Base-by-base conservation (phyloP, 1,140 invertebrate genomes). In the Lithobius niger region DNA sequence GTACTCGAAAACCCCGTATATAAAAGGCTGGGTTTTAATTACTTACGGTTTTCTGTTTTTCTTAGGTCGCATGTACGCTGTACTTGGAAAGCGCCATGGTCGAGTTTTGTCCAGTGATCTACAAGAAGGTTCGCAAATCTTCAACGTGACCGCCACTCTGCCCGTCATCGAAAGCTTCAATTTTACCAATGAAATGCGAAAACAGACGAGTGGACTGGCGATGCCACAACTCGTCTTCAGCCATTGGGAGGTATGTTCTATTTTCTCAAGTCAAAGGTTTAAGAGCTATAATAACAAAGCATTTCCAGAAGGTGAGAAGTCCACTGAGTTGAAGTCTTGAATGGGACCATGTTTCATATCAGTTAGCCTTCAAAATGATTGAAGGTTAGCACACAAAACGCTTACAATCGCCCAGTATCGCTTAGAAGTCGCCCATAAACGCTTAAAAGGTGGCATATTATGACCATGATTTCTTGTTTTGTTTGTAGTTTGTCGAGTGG, bases 91-190 rank as follows among this genome's bases (percentile, higher is more conserved):
- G 57, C 76, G 94, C 40, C 83, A 90, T 64, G 96, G 95, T 2
- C 82, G 88, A 45, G 81, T 98, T 2, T 67, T 97, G 1, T 79
- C 82, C 27, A 89, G 91, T 48, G 93, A 97, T 62, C 81, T 92
- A 70, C 82, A 84, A 53, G 84, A 93, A 64, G 87, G 89, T 45
- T 83, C 81, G 21, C 84, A 87, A 28, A 84, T 83, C 47, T 99
- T 97, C 74, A 79, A 82, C 50, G 87, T 99, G 2, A 78, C 79
- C 45, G 91, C 94, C 1, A 79, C 84, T 52, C 72, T 99, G 58
- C 96, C 96, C 0, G 91, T 98, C 24, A 82, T 94, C 10, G 95
- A 99, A 72, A 97, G 93, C 70, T 96, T 97, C 74, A 82, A 87
- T 55, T 90, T 99, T 70, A 86, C 88, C 3, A 83, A 90, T 48